Base-by-base conservation (phyloP, 2,888 invertebrate species). In the Clunio marinus region DNA sequence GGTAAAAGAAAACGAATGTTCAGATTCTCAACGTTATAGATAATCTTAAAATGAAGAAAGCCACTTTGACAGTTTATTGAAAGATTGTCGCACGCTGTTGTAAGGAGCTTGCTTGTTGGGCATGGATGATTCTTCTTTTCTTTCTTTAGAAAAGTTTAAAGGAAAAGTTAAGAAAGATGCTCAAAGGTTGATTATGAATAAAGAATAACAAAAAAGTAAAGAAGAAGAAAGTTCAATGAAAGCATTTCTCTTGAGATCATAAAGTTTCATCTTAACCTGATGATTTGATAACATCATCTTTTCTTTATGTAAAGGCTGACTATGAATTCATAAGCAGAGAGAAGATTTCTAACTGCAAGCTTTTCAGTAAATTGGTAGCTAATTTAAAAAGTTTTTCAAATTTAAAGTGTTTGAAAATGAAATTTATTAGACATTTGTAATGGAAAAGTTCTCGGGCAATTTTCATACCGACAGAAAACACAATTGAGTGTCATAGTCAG, bases 231-330 rank as follows among this genome's bases (percentile, higher is more conserved):
- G 62, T 35, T 22, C 20, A 37, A 35, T 41, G 63, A 37, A 41
- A 45, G 46, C n/a, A 24, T 46, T 25, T 27, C 25, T 37, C 37
- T 62, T 35, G 24, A 62, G 25, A 65, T 65, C 63, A 46, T 45
- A 65, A 65, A 25, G 8, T 65, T 51, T 51, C 22, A 51, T 22
- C 51, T 65, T n/a, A 62, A 24, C 41, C 24, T 15, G 15, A 65
- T 46, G 45, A 65, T 65, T 65, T 45, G 63, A 65, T 65, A 46
- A 65, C 46, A 27, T 46, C 28, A 25, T 4, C 15, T n/a, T 10
- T 13, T 3, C 28, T 22, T 22, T 17, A 3, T 22, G 51, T 51
- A 4, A 32, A 32, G n/a, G n/a, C n/a, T n/a, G n/a, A n/a, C n/a
- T n/a, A n/a, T n/a, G n/a, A n/a, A n/a, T n/a, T n/a, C n/a, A n/a